Evolutionary conservation across 2,888 invertebrate species (phyloP).

Genomic region (Hetaerina titia): DNA sequence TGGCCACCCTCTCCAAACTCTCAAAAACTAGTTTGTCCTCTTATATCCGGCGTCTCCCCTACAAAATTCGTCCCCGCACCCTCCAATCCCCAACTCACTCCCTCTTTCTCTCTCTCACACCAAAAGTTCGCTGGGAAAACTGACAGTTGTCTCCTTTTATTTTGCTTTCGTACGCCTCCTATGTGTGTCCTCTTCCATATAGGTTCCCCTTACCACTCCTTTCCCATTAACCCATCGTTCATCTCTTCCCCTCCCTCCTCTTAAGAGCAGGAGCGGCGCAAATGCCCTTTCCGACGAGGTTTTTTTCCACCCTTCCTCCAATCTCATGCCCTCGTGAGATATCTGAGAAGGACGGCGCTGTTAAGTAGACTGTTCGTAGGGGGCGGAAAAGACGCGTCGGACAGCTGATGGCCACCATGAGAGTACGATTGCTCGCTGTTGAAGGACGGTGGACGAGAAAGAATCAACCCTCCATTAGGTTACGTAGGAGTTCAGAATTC

Average conservation of each 20-base stretch:
- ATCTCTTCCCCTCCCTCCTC: background rate
- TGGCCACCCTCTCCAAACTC: background rate
- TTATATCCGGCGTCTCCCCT: background rate
- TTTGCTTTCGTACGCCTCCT: constrained; percentile 9
- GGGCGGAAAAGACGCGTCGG: background rate
- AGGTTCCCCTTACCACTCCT: background rate
- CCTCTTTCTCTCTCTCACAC: background rate
- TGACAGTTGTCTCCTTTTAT: constrained; percentile 40
- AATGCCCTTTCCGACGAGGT: background rate
- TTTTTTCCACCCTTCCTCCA: background rate
- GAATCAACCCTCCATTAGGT: background rate
- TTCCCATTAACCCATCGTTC: background rate
- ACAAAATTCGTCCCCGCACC: background rate
- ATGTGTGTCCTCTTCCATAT: background rate
- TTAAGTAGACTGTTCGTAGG: background rate
- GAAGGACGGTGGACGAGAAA: background rate
- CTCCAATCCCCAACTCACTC: background rate
- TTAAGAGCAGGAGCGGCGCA: background rate
- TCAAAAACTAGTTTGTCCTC: constrained; percentile 27
- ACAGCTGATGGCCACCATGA: background rate
- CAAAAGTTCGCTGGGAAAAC: constrained; percentile 18
- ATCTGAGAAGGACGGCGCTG: background rate
- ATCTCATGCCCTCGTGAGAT: background rate
- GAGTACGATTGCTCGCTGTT: background rate
- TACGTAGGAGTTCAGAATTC: background rate